Percentiles rank a stretch among this genome's conserved stretches.
These are phyloP conservation scores for Calephelis virginiensis DNA, from an alignment of 1,140 invertebrate genomes.

Conservation along the genomic window DNA sequence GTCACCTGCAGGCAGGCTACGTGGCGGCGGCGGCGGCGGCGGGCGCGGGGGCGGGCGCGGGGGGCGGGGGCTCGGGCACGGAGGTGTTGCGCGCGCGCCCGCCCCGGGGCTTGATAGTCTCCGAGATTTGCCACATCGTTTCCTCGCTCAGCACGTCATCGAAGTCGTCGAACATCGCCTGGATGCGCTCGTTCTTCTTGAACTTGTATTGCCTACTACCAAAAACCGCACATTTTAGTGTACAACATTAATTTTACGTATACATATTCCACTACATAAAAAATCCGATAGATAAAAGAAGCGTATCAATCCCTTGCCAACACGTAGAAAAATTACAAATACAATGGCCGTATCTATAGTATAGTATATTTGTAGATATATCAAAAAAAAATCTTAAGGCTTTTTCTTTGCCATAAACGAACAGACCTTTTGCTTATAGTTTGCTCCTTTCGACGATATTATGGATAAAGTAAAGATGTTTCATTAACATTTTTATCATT, in stretches of 20 bases:
- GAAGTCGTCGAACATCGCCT: slow-evolving; percentile 98
- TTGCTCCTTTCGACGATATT: too few relatives aligned
- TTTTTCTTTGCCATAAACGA: too few relatives aligned
- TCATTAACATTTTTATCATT: too few relatives aligned
- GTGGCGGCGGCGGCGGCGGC: slow-evolving; percentile 36
- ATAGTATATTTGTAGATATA: too few relatives aligned
- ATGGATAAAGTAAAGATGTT: too few relatives aligned
- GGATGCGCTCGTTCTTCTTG: slow-evolving; percentile 95
- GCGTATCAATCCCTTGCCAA: too few relatives aligned
- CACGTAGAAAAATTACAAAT: too few relatives aligned
- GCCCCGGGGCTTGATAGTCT: slow-evolving; percentile 95
- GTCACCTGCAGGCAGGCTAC: neutral
- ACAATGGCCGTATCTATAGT: too few relatives aligned
- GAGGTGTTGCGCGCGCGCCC: slow-evolving; percentile 54
- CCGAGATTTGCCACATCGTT: slow-evolving; percentile 98
- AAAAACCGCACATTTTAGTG: neutral
- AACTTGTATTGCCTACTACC: slow-evolving; percentile 86
- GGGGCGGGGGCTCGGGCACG: slow-evolving; percentile 38
- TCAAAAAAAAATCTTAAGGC: too few relatives aligned
- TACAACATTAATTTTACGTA: neutral
- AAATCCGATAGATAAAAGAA: too few relatives aligned
- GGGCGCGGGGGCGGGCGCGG: slow-evolving; percentile 28
- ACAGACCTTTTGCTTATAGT: too few relatives aligned
- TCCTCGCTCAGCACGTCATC: slow-evolving; percentile 97
- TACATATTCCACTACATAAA: too few relatives aligned